phyloP scores from a whole-genome alignment of 2,888 invertebrate genomes.

The Atethmia centrago region DNA sequence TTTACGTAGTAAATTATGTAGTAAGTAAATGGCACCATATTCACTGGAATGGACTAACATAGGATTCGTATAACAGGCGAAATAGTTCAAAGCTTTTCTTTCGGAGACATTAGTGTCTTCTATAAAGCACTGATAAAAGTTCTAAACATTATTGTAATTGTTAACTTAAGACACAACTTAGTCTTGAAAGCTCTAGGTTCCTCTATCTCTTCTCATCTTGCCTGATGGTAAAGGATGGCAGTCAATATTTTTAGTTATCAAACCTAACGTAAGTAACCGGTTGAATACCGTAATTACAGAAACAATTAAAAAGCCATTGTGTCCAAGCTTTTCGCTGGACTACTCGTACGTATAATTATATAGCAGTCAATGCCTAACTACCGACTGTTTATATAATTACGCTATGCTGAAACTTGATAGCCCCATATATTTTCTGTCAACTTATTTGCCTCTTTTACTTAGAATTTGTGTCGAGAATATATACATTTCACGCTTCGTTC shows the following conservation, averaged over 20 bases:
- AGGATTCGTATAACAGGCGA: constrained; percentile 19
- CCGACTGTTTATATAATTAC: neutral
- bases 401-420: neutral
- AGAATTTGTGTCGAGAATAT: neutral
- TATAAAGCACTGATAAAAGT: constrained; percentile 10
- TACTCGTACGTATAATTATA: neutral
- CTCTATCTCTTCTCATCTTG: constrained; percentile 2
- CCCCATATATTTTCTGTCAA: constrained; percentile 4
- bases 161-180: neutral
- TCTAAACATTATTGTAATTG: neutral
- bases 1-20: constrained; percentile 38
- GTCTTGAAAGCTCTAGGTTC: neutral
- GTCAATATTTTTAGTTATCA: neutral
- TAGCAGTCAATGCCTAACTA: neutral
- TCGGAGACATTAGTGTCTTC: constrained; percentile 23
- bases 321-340: neutral
- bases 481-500: constrained; percentile 7
- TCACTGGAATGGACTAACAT: constrained; percentile 28
- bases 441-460: neutral
- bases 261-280: neutral
- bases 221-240: neutral
- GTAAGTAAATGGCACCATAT: constrained; percentile 36
- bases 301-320: no score
- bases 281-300: no score
- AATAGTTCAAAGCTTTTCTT: constrained; percentile 22